Base-by-base conservation (phyloP, 2,797 vertebrate species). In the Pitangus sulphuratus region DNA sequence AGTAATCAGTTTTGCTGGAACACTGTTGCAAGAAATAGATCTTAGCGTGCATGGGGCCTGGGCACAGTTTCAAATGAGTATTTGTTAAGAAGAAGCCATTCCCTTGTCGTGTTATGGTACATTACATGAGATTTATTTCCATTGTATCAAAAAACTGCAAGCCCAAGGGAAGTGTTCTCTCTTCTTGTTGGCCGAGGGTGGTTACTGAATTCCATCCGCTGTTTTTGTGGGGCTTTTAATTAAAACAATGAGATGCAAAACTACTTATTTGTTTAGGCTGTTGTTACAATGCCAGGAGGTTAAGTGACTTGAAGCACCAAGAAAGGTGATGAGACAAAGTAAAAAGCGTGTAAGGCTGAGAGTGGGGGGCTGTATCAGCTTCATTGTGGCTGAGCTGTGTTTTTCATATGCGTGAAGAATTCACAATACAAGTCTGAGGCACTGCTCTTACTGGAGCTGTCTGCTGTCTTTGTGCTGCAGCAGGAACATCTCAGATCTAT, bases 1-100 rank as follows among this genome's bases (percentile, higher is more conserved):
- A 98, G 97, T 98, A 98, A 98, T 98, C 97, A 97, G 97, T 97
- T 98, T 98, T 98, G 96, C 96, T 96, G 96, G 97, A 98, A 98
- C 94, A 79, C 94, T 97, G 95, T 97, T 97, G 97, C 96, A 96
- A 96, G 98, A 97, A 98, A 98, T 97, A 97, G 97, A 98, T 98
- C 96, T 96, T 97, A 95, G 93, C 85, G 95, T 75, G 89, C 90
- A 94, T 77, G 50, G 96, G 97, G 94, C 87, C 95, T 92, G 95
- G 98, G 98, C 97, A 96, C 93, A 75, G 91, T 97, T 98, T 98
- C 97, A 98, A 98, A 97, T 95, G 97, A 97, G 91, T 97, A 97
- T 98, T 98, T 98, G 97, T 98, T 98, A 98, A 98, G 94, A 96
- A 97, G 90, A 96, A 97, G 90, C 96, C 92, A 78, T 98, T 98